phyloP scores from a whole-genome alignment of 2,113 vertebrate genomes.

The Podarcis raffonei region DNA sequence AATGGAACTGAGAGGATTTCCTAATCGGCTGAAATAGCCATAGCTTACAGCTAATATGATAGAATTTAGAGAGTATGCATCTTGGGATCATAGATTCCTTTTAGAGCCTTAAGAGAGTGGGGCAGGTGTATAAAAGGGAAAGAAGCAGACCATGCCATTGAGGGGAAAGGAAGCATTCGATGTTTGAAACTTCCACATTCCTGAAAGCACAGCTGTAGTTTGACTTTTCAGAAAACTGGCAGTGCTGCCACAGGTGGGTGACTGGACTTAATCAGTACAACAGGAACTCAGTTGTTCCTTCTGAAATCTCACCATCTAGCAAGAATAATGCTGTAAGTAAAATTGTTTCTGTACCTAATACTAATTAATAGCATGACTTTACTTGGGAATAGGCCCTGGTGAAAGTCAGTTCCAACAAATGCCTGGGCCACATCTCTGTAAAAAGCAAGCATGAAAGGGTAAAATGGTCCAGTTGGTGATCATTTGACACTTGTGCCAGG shows the following conservation, averaged over 20 bases:
- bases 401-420: background rate
- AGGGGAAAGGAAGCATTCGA: background rate
- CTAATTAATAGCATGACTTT: background rate
- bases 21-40: background rate
- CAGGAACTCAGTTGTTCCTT: no score
- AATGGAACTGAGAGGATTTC: background rate
- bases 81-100: background rate
- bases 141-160: background rate
- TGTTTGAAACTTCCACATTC: background rate
- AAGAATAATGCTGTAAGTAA: background rate
- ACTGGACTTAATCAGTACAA: background rate
- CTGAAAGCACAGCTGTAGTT: background rate
- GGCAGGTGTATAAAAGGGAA: background rate
- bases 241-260: background rate
- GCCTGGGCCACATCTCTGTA: fast-evolving
- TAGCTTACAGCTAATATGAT: background rate
- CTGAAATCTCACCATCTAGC: no score
- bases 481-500: background rate
- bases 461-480: slow-evolving; percentile 7
- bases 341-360: background rate
- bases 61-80: background rate
- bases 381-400: background rate
- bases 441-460: background rate
- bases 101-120: background rate
- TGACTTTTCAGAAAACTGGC: background rate